A percentile compares a stretch with the other conserved stretches of the same genome.
These are phyloP conservation scores for Chloroclystis v-ata DNA, from an alignment of 2,888 invertebrate genomes.

Conservation along the genomic window DNA sequence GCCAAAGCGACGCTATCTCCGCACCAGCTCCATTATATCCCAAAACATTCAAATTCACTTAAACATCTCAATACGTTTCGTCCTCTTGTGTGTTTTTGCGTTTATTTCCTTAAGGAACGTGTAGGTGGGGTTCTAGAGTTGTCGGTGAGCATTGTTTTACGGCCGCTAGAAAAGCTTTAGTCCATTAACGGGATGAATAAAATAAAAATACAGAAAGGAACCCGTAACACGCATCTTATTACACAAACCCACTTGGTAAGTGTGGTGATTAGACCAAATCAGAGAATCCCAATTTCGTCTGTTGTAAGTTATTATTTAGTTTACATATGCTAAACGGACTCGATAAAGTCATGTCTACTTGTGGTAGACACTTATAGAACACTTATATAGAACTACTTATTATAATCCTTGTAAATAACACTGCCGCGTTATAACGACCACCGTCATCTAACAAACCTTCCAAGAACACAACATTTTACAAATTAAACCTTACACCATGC, in stretches of 20 bases:
- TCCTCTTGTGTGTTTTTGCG: slow-evolving; percentile 5
- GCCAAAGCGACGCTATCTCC: not conserved
- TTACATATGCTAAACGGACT: too few relatives aligned
- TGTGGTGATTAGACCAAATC: too few relatives aligned
- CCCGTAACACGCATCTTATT: too few relatives aligned
- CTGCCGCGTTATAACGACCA: not conserved
- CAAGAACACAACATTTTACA: slow-evolving; percentile 13
- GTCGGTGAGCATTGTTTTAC: not conserved
- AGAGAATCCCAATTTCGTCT: too few relatives aligned
- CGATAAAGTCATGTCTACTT: too few relatives aligned
- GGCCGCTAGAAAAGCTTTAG: not conserved
- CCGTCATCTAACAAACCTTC: not conserved
- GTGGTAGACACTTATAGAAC: too few relatives aligned
- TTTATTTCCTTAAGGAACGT: slow-evolving; percentile 8
- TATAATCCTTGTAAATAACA: too few relatives aligned
- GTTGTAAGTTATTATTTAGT: too few relatives aligned
- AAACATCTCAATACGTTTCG: slow-evolving; percentile 8
- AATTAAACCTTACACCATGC: slow-evolving; percentile 13
- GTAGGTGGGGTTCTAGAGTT: not conserved
- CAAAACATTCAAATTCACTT: slow-evolving; percentile 12
- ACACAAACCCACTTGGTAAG: too few relatives aligned
- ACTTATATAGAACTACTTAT: too few relatives aligned
- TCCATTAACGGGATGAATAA: too few relatives aligned
- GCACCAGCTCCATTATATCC: slow-evolving; percentile 6
- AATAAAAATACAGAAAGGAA: too few relatives aligned